Evolutionary conservation across 2,888 invertebrate genomes (phyloP), one percentile per base, ranked within the genome.

Genomic region (Melitaea athalia): DNA sequence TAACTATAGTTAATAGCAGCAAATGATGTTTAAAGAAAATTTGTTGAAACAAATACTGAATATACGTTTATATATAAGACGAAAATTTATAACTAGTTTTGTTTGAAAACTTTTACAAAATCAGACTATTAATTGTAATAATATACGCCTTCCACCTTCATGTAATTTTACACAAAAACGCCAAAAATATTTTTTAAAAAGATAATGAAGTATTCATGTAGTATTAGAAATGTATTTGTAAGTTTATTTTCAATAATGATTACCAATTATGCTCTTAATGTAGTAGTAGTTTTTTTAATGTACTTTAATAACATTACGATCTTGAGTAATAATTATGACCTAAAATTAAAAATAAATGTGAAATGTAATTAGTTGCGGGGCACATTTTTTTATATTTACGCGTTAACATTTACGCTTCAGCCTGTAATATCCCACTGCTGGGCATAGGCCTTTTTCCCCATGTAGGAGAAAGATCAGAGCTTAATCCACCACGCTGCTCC

Each of bases 131-230:
- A 47, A 47, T 50, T 50, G 10, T 15, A 15, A 15, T 52, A 52
- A 52, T 52, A 10, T 15, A 15, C 15, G 6, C n/a, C 15, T 50
- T 7, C 5, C 15, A 0, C n/a, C 15, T 50, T 7, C 5, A 8
- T 52, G 52, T 52, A 11, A 24, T 8, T 50, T 50, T 52, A 24
- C 8, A 52, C 17, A 52, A 52, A 24, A n/a, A 10, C 42, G 38
- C 57, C 57, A 57, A 57, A 57, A 57, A 57, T 11, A 12, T 15
- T 38, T 38, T 42, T 15, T 15, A 42, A 42, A 57, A 10, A 1
- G 15, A 52, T n/a, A n/a, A 57, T 57, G 17, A 57, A 38, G 57
- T 57, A 57, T 24, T 57, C 33, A 10, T 57, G 15, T 57, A 57
- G 57, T 42, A 42, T 57, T 55, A 55, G 24, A 24, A 55, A 7